Base-by-base conservation (phyloP, 2,797 vertebrate genomes). In the Toxotes lorentzi region DNA sequence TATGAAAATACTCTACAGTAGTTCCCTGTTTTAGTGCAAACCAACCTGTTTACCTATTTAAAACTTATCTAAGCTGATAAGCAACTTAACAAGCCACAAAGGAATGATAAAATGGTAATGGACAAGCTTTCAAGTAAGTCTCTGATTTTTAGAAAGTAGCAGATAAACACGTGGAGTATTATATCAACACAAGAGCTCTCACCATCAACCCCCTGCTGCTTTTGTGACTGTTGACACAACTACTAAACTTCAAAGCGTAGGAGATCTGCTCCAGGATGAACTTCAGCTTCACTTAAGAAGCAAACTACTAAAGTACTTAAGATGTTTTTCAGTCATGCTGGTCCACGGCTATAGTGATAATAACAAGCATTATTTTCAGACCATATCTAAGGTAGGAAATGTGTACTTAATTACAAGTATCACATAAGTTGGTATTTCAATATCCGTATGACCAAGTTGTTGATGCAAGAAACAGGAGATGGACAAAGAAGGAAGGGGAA, bases 201-300 rank as follows among this genome's bases (percentile, higher is more conserved):
- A 38, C 43, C 50, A 73, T 73, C 73, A 70, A 24, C 65, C 41
- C 47, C 66, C 73, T 78, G 72, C 65, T 75, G 58, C 30, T 71
- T 68, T 35, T 32, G 54, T 48, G 35, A 58, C 50, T 61, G 58
- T 57, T 68, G 27, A 54, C 14, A 38, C 43, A 45, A 19, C 14
- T 17, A 4, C 7, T 24, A 13, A 13, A 24, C 12, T 13, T 53
- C 7, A n/a, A n/a, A 50, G 24, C 34, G 41, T 17, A 38, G 10
- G 58, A 50, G 14, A 64, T 60, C 3, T 63, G 5, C 34, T 66
- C 24, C 12, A 27, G 11, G 21, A 38, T 67, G 7, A 70, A 68
- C n/a, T 47, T 68, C 1, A 21, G 6, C 45, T 41, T 67, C 2
- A 34, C 17, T 19, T 23, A 16, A 41, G 13, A 50, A 38, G 17